A percentile compares a stretch with the other conserved stretches of the same genome.
These are phyloP conservation scores for Drosophila kohkoa DNA, from an alignment of 1,140 invertebrate genomes.

Conservation along the genomic window DNA sequence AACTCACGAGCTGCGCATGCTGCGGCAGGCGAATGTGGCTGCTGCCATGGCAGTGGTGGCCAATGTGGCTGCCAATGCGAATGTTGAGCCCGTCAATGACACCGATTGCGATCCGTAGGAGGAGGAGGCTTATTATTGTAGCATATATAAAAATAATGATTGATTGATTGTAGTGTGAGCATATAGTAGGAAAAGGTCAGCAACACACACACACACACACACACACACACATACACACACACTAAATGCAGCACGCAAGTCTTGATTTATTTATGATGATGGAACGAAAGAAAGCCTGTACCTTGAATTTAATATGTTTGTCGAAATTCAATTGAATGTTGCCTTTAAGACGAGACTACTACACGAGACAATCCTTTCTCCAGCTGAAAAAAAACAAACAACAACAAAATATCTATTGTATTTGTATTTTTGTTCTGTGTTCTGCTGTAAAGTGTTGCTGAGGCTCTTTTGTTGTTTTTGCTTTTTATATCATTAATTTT, in stretches of 20 bases:
- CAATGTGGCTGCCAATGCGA: constrained; percentile 32
- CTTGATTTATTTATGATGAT: neutral
- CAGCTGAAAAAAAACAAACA: constrained; percentile 3
- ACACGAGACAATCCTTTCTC: constrained; percentile 10
- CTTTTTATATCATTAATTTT: too few relatives aligned
- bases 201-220: constrained; percentile 1
- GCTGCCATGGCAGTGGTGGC: constrained; percentile 46
- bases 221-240: too few relatives aligned
- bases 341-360: constrained; percentile 14
- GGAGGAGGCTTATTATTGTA: constrained; percentile 16
- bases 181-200: neutral
- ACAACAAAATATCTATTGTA: neutral
- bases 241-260: neutral
- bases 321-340: constrained; percentile 21
- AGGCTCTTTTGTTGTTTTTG: constrained; percentile 2
- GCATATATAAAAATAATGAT: neutral
- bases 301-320: neutral
- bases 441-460: neutral
- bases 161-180: too few relatives aligned
- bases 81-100: constrained; percentile 20
- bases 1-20: constrained; percentile 53
- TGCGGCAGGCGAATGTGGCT: constrained; percentile 50
- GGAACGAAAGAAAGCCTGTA: constrained; percentile 3
- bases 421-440: neutral
- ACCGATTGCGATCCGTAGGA: constrained; percentile 37